Conservation (phyloP, 2,113 vertebrate species). For the Rutilus rutilus region DNA sequence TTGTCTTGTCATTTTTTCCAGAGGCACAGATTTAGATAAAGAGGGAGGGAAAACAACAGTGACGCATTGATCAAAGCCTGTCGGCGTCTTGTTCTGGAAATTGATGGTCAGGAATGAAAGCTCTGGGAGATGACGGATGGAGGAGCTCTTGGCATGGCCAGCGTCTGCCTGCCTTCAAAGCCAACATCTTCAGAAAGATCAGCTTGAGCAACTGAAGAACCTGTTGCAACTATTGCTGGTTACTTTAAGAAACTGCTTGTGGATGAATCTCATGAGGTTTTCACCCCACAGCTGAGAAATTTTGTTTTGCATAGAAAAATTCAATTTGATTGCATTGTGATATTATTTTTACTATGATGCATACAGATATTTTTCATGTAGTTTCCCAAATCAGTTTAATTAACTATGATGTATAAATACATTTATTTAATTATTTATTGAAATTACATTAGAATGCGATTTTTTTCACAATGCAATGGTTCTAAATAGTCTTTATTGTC, state of each 20-base stretch:
- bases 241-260: background rate
- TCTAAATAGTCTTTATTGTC: background rate
- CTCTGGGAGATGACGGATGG: constrained; percentile 34
- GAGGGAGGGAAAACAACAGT: constrained; percentile 33
- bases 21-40: constrained; percentile 33
- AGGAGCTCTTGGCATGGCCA: constrained; percentile 14
- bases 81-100: constrained; percentile 42
- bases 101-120: constrained; percentile 16
- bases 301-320: background rate
- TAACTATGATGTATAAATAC: background rate
- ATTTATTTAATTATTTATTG: background rate
- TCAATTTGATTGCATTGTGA: background rate
- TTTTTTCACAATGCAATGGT: no score
- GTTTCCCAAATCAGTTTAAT: background rate
- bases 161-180: background rate
- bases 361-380: background rate
- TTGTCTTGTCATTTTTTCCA: constrained; percentile 10
- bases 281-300: background rate
- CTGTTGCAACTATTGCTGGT: constrained; percentile 10
- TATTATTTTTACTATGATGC: background rate
- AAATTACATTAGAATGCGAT: background rate
- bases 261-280: background rate
- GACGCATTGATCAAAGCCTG: constrained; percentile 36
- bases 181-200: background rate
- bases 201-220: background rate